A percentile compares a stretch with the other conserved stretches of the same genome.
These are phyloP conservation scores for Camponotus floridanus DNA, from an alignment of 1,140 invertebrate species.

Conservation along the genomic window DNA sequence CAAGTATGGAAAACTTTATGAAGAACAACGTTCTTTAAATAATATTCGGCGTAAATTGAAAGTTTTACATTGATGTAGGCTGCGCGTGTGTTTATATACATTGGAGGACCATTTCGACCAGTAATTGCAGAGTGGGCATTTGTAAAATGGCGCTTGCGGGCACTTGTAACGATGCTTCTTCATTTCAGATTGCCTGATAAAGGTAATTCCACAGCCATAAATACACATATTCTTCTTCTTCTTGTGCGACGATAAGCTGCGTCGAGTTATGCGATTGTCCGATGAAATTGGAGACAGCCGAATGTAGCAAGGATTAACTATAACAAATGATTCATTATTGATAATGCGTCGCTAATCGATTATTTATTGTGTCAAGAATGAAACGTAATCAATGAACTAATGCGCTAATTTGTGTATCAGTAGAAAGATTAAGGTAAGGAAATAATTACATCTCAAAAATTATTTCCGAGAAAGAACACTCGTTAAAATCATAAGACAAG, in stretches of 20 bases:
- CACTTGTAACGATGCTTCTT: constrained; percentile 85
- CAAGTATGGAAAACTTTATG: too few species aligned
- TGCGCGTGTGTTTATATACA: constrained; percentile 72
- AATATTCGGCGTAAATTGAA: too few species aligned
- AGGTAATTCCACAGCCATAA: constrained; percentile 70
- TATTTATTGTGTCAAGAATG: too few species aligned
- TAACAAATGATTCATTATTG: not conserved
- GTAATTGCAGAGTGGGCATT: constrained; percentile 82
- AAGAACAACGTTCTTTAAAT: too few species aligned
- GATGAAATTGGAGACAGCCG: not conserved
- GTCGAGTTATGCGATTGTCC: not conserved
- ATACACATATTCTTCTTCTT: constrained; percentile 64
- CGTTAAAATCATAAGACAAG: too few species aligned
- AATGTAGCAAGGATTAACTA: not conserved
- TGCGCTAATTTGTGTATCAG: too few species aligned
- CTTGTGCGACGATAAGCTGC: not conserved
- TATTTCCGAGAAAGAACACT: too few species aligned
- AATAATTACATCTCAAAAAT: too few species aligned
- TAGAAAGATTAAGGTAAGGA: too few species aligned
- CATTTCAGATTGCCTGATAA: constrained; percentile 73
- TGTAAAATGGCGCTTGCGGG: constrained; percentile 81
- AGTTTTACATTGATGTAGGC: constrained; percentile 44
- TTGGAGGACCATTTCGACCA: constrained; percentile 68
- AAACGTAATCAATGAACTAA: too few species aligned
- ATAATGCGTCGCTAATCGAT: too few species aligned